Evolutionary conservation across 2,113 vertebrate species (phyloP).

Genomic region (Scophthalmus maximus): DNA sequence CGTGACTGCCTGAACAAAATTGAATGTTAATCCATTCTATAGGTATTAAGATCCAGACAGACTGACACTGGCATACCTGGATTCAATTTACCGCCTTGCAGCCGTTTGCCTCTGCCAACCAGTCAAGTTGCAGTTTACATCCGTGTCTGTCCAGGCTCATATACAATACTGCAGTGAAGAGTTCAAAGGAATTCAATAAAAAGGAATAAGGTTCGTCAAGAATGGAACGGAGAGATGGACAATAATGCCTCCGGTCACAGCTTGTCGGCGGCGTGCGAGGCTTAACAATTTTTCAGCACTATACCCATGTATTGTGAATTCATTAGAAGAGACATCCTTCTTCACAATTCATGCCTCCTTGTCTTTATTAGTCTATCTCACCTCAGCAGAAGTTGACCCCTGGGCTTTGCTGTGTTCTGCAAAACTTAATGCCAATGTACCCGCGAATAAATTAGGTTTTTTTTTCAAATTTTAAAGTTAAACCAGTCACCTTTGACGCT

Average conservation of each 20-base stretch:
- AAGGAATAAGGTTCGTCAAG: neutral
- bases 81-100: neutral
- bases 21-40: neutral
- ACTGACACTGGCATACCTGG: neutral
- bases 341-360: neutral
- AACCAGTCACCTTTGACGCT: conserved; percentile 6
- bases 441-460: conserved; percentile 9
- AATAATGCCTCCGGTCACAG: neutral
- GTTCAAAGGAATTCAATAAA: neutral
- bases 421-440: conserved; percentile 8
- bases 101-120: neutral
- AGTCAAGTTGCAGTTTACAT: neutral
- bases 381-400: neutral
- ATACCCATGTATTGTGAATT: neutral
- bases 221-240: neutral
- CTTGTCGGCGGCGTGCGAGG: neutral
- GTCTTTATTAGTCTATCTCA: conserved; percentile 20
- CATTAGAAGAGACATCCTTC: neutral
- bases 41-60: neutral
- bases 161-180: neutral
- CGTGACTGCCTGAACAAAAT: neutral
- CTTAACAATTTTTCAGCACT: neutral
- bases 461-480: neutral
- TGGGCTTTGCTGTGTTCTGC: neutral
- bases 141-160: neutral